Percentiles rank a stretch among this genome's conserved stretches.
Evolutionary conservation across 1,140 invertebrate species (phyloP).

Genomic region (Hesperophylax magnus): DNA sequence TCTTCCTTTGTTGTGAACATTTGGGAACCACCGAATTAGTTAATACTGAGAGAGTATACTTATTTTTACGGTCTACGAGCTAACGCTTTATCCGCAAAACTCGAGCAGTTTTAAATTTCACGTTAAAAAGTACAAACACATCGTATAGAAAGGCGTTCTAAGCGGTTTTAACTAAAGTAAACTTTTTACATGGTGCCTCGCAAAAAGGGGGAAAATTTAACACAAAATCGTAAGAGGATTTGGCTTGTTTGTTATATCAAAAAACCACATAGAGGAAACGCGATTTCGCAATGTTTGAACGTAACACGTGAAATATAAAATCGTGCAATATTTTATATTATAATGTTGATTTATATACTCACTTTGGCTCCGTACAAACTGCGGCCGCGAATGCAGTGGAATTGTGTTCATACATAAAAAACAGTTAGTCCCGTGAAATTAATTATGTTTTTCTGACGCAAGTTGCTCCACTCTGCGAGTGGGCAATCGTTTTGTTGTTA

Average conservation of each 20-base stretch:
- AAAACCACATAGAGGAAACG: background rate
- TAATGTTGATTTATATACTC: too few species aligned
- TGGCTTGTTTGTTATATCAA: too few species aligned
- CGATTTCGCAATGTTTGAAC: background rate
- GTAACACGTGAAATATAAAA: background rate
- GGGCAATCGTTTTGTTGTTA: too few species aligned
- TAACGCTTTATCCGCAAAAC: conserved; percentile 1
- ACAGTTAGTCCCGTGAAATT: conserved; percentile 4
- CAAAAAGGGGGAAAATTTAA: background rate
- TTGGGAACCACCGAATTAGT: conserved; percentile 7
- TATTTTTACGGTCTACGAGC: conserved; percentile 7
- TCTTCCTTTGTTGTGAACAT: background rate
- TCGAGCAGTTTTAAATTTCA: background rate
- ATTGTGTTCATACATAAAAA: too few species aligned
- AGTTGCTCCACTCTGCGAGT: background rate
- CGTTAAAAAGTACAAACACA: background rate
- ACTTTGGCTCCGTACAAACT: background rate
- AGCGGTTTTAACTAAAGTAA: background rate
- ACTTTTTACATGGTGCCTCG: background rate
- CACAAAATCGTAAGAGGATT: too few species aligned
- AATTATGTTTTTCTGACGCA: background rate
- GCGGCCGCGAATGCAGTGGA: background rate
- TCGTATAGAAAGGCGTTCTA: background rate
- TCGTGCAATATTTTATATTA: too few species aligned
- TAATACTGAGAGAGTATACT: background rate